Percentiles rank a stretch among this genome's conserved stretches.
phyloP scores from a whole-genome alignment of 2,797 vertebrate genomes.

The Xenentodon cancila region DNA sequence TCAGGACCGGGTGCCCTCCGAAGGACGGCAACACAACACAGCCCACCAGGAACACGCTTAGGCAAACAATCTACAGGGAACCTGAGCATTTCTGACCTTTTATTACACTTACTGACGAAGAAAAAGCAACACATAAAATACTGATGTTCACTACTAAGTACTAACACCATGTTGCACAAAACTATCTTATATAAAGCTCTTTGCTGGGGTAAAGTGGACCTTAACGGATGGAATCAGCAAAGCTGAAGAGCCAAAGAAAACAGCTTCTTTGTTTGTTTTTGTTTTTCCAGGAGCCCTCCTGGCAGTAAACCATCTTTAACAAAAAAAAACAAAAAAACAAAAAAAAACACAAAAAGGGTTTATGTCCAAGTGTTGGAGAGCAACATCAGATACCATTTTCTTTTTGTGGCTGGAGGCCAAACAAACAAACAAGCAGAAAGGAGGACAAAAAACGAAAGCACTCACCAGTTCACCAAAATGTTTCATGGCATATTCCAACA shows the following conservation, averaged over 20 bases:
- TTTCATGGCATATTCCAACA: slow-evolving; percentile 98
- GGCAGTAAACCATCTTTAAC: too few species aligned
- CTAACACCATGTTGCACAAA: background rate
- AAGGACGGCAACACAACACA: background rate
- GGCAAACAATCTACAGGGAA: background rate
- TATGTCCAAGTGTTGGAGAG: background rate
- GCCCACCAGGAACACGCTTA: background rate
- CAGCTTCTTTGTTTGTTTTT: too few species aligned
- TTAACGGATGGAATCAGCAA: too few species aligned
- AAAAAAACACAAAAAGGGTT: background rate
- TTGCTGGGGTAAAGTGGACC: too few species aligned
- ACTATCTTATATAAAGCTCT: too few species aligned
- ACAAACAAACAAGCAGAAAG: too few species aligned
- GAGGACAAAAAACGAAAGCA: slow-evolving; percentile 14
- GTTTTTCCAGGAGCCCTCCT: too few species aligned
- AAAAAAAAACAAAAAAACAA: too few species aligned
- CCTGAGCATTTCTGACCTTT: background rate
- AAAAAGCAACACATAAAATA: background rate
- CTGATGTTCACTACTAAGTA: too few species aligned
- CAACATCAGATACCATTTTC: background rate
- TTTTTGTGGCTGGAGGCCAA: background rate
- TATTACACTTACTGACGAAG: background rate
- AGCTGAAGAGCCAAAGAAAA: too few species aligned
- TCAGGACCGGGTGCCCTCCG: slow-evolving; percentile 3
- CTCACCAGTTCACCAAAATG: slow-evolving; percentile 98